Evolutionary conservation across 2,888 invertebrate species (phyloP).

Genomic region (Gortyna flavago): DNA sequence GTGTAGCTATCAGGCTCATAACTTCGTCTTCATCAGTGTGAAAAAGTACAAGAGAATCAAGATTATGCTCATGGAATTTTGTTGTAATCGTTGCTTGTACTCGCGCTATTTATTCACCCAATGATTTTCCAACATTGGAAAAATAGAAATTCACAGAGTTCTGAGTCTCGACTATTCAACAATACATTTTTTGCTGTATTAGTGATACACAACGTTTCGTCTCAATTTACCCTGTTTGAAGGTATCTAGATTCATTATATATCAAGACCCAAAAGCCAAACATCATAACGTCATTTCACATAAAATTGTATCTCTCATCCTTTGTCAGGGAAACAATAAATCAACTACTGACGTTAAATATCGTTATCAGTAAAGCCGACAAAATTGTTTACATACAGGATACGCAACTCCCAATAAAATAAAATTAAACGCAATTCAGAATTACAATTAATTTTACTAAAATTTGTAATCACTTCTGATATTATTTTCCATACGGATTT

Average conservation of each 20-base stretch:
- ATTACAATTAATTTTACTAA: background rate
- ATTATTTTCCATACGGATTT: background rate
- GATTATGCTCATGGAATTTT: background rate
- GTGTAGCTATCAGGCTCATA: background rate
- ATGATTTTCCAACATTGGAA: background rate
- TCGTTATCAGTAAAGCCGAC: conserved; percentile 30
- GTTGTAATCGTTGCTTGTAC: background rate
- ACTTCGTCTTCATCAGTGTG: background rate
- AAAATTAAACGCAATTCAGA: conserved; percentile 10
- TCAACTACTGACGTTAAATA: conserved; percentile 2
- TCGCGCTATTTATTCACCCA: background rate
- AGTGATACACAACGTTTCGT: too few species aligned
- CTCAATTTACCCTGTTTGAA: too few species aligned
- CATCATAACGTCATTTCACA: background rate
- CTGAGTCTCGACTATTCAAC: background rate
- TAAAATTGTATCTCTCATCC: conserved; percentile 4
- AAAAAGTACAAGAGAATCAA: background rate
- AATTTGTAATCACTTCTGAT: background rate
- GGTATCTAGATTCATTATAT: background rate
- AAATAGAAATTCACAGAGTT: background rate
- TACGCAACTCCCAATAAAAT: background rate
- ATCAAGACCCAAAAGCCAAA: background rate
- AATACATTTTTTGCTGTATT: too few species aligned
- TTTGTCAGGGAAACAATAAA: background rate
- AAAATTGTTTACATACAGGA: conserved; percentile 23